A percentile compares a stretch with the other conserved stretches of the same genome.
Evolutionary conservation across 1,140 invertebrate species (phyloP).

Genomic region (Doryteuthis pealeii): DNA sequence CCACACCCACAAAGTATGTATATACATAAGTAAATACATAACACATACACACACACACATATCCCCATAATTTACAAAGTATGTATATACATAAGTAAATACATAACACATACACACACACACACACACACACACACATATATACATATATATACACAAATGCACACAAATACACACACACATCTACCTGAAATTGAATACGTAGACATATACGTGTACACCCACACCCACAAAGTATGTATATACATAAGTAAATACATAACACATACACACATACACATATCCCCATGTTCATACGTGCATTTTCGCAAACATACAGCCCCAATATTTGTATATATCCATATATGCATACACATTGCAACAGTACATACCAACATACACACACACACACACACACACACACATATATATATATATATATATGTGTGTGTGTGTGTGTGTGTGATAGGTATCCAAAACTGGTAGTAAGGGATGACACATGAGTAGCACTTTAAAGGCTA

Average conservation of each 20-base stretch:
- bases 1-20: too few species aligned
- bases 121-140: not conserved
- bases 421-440: too few species aligned
- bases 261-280: not conserved
- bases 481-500: too few species aligned
- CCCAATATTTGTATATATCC: too few species aligned
- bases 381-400: too few species aligned
- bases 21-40: not conserved
- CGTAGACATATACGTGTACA: not conserved
- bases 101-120: not conserved
- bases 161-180: not conserved
- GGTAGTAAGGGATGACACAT: too few species aligned
- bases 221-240: too few species aligned
- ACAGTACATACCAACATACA: too few species aligned
- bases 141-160: not conserved
- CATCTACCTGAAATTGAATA: not conserved
- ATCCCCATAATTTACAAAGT: not conserved
- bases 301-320: too few species aligned
- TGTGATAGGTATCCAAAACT: too few species aligned
- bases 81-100: not conserved
- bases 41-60: not conserved
- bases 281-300: not conserved
- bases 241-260: not conserved
- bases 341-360: too few species aligned
- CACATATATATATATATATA: too few species aligned